phyloP scores from a whole-genome alignment of 2,797 vertebrate species.

The Pachyuromys duprasi region DNA sequence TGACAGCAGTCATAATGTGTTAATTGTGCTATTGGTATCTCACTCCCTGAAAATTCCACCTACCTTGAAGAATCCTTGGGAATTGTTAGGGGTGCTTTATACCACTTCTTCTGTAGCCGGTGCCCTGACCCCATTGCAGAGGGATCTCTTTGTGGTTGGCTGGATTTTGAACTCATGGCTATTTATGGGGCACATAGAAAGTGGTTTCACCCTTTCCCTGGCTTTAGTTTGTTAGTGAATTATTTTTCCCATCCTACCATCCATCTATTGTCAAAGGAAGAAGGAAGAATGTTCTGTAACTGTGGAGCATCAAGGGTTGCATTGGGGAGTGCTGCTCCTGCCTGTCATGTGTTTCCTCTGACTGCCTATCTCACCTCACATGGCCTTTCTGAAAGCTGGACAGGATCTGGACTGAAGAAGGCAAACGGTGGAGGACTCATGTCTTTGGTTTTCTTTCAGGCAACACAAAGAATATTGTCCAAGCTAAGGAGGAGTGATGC shows the following conservation, averaged over 20 bases:
- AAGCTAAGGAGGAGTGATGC: constrained; percentile 9
- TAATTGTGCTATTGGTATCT: background rate
- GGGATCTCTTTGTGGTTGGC: background rate
- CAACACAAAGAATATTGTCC: constrained; percentile 29
- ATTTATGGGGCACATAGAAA: background rate
- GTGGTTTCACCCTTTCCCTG: background rate
- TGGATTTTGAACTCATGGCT: background rate
- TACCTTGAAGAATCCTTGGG: background rate
- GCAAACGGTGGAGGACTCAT: background rate
- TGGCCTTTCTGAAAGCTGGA: background rate
- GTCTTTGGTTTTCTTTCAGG: constrained; percentile 55
- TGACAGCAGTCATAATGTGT: background rate
- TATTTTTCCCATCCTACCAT: background rate
- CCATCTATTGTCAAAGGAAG: background rate
- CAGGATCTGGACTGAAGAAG: background rate
- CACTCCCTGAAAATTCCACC: background rate
- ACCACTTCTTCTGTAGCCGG: background rate
- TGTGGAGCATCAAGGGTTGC: background rate
- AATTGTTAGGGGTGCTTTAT: background rate
- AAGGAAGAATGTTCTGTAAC: background rate
- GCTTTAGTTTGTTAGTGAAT: background rate
- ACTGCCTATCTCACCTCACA: background rate
- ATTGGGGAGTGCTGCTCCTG: background rate
- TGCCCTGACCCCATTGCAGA: background rate
- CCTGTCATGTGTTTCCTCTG: background rate